Evolutionary conservation across 2,888 invertebrate species (phyloP).

Genomic region (Conus canariensis): DNA sequence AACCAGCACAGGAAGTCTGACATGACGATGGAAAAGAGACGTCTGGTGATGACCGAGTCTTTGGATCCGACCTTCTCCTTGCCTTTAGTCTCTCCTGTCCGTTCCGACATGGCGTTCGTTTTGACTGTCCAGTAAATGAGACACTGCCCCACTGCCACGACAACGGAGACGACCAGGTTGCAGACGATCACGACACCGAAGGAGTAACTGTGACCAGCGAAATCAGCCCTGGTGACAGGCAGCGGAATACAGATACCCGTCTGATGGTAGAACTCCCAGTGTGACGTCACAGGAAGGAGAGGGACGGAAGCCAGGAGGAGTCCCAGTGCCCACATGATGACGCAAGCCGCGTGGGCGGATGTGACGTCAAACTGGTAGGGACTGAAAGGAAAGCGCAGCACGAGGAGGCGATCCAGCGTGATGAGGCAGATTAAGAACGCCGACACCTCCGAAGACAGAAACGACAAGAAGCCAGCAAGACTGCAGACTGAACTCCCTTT

Average conservation of each 20-base stretch:
- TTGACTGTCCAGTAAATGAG: not conserved
- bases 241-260: slow-evolving; percentile 73
- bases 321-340: slow-evolving; percentile 65
- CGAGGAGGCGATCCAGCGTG: slow-evolving; percentile 83
- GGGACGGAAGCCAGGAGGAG: slow-evolving; percentile 68
- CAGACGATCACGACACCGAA: not conserved
- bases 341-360: slow-evolving; percentile 58
- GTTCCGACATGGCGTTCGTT: not conserved
- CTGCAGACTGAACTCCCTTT: slow-evolving; percentile 55
- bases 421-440: slow-evolving; percentile 83
- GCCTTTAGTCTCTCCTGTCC: not conserved
- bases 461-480: slow-evolving; percentile 59
- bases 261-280: slow-evolving; percentile 67
- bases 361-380: slow-evolving; percentile 59
- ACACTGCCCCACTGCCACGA: not conserved
- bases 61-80: not conserved
- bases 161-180: not conserved
- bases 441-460: slow-evolving; percentile 82
- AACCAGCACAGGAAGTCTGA: slow-evolving; percentile 11
- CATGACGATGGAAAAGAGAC: not conserved
- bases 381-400: slow-evolving; percentile 81
- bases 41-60: not conserved
- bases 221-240: slow-evolving; percentile 14
- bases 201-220: not conserved
- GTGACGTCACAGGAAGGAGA: slow-evolving; percentile 56